Percentiles rank a stretch among this genome's conserved stretches.
Evolutionary conservation across 2,888 invertebrate genomes (phyloP).

Genomic region (Nudaria mundana): DNA sequence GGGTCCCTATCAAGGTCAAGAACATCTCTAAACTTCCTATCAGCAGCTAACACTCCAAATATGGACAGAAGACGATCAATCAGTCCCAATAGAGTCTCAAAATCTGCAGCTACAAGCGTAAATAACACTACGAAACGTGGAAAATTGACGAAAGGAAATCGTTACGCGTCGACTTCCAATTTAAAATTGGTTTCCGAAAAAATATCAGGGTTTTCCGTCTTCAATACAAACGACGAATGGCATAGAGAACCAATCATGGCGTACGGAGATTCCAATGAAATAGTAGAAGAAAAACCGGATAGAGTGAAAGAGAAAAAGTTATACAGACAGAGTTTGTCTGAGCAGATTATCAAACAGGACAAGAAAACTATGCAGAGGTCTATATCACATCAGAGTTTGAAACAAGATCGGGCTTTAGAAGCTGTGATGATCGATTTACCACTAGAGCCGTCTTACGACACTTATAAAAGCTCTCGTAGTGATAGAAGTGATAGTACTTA

Average conservation of each 20-base stretch:
- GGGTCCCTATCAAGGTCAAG: slow-evolving; percentile 79
- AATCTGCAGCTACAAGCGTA: slow-evolving; percentile 52
- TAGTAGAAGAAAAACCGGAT: slow-evolving; percentile 42
- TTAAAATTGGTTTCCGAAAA: slow-evolving; percentile 67
- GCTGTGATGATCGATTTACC: slow-evolving; percentile 71
- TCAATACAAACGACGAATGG: slow-evolving; percentile 48
- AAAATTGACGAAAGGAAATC: slow-evolving; percentile 50
- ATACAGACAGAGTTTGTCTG: slow-evolving; percentile 61
- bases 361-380: slow-evolving; percentile 47
- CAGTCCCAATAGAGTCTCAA: slow-evolving; percentile 51
- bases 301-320: slow-evolving; percentile 40
- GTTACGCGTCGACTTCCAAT: slow-evolving; percentile 68
- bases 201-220: slow-evolving; percentile 69
- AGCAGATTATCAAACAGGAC: slow-evolving; percentile 47
- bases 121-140: slow-evolving; percentile 52
- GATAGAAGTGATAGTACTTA: slow-evolving; percentile 39
- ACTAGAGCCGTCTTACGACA: slow-evolving; percentile 47
- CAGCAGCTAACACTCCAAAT: slow-evolving; percentile 55
- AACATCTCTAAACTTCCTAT: slow-evolving; percentile 73
- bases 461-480: slow-evolving; percentile 41
- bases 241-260: slow-evolving; percentile 70
- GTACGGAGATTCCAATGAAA: slow-evolving; percentile 43
- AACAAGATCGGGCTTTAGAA: slow-evolving; percentile 64
- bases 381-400: slow-evolving; percentile 65
- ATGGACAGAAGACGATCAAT: slow-evolving; percentile 57